Percentiles rank a stretch among this genome's conserved stretches.
These are phyloP conservation scores for Lithobates sylvaticus DNA, from an alignment of 2,797 vertebrate species.

Conservation along the genomic window DNA sequence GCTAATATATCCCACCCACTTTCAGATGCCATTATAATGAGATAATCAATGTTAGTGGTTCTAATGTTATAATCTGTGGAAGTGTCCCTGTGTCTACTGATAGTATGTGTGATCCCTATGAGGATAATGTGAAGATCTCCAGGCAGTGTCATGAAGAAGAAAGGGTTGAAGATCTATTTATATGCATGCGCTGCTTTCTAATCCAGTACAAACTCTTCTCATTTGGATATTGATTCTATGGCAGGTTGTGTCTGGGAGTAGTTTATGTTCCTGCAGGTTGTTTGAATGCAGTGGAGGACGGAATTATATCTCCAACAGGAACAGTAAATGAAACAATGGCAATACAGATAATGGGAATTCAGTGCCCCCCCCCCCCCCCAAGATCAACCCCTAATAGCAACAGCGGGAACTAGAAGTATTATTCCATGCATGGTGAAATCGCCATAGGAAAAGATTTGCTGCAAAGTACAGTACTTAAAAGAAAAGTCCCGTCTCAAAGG, in stretches of 20 bases:
- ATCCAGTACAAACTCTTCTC: slow-evolving; percentile 47
- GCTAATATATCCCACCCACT: too few relatives aligned
- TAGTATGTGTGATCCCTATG: background rate
- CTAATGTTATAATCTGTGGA: too few relatives aligned
- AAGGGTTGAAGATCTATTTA: slow-evolving; percentile 23
- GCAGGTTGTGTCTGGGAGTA: slow-evolving; percentile 49
- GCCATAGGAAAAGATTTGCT: slow-evolving; percentile 1
- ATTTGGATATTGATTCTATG: slow-evolving; percentile 56
- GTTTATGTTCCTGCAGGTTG: slow-evolving; percentile 53
- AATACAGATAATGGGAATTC: background rate
- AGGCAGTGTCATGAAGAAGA: too few relatives aligned
- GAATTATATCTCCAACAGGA: slow-evolving; percentile 34
- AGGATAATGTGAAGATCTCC: background rate
- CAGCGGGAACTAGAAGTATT: background rate
- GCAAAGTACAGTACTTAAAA: slow-evolving; percentile 36
- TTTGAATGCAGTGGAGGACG: slow-evolving; percentile 49
- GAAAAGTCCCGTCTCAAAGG: slow-evolving; percentile 27
- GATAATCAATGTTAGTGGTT: too few relatives aligned
- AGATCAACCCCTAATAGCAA: background rate
- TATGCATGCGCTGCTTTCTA: slow-evolving; percentile 36
- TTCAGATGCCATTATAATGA: too few relatives aligned
- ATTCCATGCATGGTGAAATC: slow-evolving; percentile 24
- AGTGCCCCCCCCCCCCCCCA: background rate
- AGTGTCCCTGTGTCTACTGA: too few relatives aligned
- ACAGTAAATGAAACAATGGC: background rate